Conservation (phyloP, 2,888 invertebrate species). For the Hirtodrosophila histrioides region DNA sequence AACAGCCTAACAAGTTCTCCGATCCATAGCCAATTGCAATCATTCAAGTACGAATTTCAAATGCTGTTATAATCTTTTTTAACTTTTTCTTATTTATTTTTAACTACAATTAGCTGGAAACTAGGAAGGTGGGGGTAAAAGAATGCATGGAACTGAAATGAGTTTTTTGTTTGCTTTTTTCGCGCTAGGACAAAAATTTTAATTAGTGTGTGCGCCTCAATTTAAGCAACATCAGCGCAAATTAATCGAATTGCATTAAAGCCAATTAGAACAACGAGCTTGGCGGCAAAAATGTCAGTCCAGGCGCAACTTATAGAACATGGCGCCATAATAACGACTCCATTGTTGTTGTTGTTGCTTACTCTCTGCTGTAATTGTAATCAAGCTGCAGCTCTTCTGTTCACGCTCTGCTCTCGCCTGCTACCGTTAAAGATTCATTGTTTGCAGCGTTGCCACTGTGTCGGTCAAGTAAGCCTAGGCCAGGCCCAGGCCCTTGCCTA, state of each 20-base stretch:
- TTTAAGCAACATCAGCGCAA: conserved; percentile 67
- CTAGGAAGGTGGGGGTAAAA: conserved; percentile 7
- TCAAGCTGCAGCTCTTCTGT: conserved; percentile 49
- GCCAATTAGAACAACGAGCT: conserved; percentile 64
- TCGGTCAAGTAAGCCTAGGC: conserved; percentile 1
- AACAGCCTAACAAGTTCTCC: conserved; percentile 26
- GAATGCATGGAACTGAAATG: conserved; percentile 7
- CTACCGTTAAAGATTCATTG: conserved; percentile 20
- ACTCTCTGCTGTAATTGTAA: conserved; percentile 43
- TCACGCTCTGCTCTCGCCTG: conserved; percentile 7
- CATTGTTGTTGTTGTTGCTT: conserved; percentile 14
- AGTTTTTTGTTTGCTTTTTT: conserved; percentile 19
- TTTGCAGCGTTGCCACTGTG: conserved; percentile 11
- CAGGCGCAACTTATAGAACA: conserved; percentile 17
- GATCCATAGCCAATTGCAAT: conserved; percentile 46
- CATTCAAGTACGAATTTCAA: conserved; percentile 47
- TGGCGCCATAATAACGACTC: conserved; percentile 41
- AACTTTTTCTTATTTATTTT: no score
- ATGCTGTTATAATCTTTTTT: conserved; percentile 42
- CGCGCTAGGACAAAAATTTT: conserved; percentile 62
- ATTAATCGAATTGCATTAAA: conserved; percentile 77
- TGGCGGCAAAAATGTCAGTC: conserved; percentile 7
- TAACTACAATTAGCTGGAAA: conserved; percentile 61
- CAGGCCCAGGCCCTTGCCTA: neutral
- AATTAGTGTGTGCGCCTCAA: conserved; percentile 66